Conservation (phyloP, 2,888 invertebrate species). For the Hypsopygia costalis region DNA sequence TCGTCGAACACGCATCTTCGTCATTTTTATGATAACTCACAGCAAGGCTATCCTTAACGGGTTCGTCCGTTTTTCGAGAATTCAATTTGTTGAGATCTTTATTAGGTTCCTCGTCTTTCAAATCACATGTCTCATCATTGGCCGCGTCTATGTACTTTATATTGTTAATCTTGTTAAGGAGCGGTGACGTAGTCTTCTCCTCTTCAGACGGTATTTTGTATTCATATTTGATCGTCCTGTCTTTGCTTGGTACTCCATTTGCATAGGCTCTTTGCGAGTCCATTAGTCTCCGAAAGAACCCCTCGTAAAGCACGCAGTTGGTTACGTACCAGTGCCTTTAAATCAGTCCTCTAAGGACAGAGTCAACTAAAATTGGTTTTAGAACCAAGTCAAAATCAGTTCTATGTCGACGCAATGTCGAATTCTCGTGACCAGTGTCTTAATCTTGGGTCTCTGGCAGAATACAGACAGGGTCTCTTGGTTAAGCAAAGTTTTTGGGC, state of each 20-base stretch:
- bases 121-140: conserved; percentile 44
- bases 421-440: conserved; percentile 77
- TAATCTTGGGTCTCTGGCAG: conserved; percentile 82
- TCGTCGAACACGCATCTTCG: conserved; percentile 67
- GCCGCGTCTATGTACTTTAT: conserved; percentile 59
- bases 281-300: conserved; percentile 58
- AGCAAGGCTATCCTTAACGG: conserved; percentile 39
- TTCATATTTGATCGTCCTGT: conserved; percentile 58
- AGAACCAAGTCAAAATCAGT: conserved; percentile 42
- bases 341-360: conserved; percentile 45
- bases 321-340: conserved; percentile 46
- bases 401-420: conserved; percentile 61
- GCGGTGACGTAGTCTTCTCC: conserved; percentile 71
- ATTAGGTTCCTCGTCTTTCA: conserved; percentile 40
- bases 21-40: conserved; percentile 57
- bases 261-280: conserved; percentile 62
- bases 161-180: conserved; percentile 51
- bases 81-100: conserved; percentile 62
- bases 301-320: conserved; percentile 47
- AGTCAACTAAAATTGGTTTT: conserved; percentile 51
- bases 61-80: conserved; percentile 57
- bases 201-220: conserved; percentile 70
- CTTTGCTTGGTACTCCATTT: conserved; percentile 73
- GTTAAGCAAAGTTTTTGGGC: conserved; percentile 71
- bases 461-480: conserved; percentile 72